Conservation (phyloP, 2,797 vertebrate species). For the Rhinophrynus dorsalis region DNA sequence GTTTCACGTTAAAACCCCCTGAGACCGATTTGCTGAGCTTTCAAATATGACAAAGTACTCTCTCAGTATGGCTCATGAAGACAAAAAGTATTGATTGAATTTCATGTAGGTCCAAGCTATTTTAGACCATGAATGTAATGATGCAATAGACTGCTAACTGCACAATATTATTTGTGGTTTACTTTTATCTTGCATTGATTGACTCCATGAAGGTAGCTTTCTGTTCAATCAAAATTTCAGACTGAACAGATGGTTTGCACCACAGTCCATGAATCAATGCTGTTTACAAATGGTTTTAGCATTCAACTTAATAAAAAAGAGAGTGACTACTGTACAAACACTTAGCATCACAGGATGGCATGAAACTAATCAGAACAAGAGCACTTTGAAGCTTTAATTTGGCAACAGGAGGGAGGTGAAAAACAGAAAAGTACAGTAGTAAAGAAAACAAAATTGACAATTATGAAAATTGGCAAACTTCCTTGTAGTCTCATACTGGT, state of each 20-base stretch:
- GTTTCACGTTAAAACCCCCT: not conserved
- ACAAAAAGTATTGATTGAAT: constrained; percentile 30
- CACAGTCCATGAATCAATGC: constrained; percentile 28
- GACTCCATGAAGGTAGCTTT: not conserved
- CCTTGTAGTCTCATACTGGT: constrained; percentile 38
- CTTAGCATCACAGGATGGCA: constrained; percentile 38
- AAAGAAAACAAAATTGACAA: constrained; percentile 34
- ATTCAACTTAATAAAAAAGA: constrained; percentile 20
- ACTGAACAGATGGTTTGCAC: constrained; percentile 40
- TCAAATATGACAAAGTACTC: constrained; percentile 5
- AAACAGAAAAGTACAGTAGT: constrained; percentile 48
- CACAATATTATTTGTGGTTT: constrained; percentile 29
- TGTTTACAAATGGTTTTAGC: constrained; percentile 48
- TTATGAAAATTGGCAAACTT: constrained; percentile 37
- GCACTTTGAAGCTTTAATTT: constrained; percentile 37
- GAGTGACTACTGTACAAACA: constrained; percentile 21
- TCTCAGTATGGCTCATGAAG: not conserved
- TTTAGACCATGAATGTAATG: not conserved
- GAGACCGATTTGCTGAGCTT: constrained; percentile 13
- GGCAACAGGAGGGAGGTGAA: constrained; percentile 31
- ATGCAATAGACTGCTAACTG: constrained; percentile 21
- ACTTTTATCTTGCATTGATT: constrained; percentile 42
- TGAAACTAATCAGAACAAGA: constrained; percentile 30
- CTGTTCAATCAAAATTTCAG: constrained; percentile 33
- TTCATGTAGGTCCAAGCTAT: not conserved